Evolutionary conservation across 92 coral and sea anemone genomes (phyloP).

Genomic region (Paramuricea clavata): DNA sequence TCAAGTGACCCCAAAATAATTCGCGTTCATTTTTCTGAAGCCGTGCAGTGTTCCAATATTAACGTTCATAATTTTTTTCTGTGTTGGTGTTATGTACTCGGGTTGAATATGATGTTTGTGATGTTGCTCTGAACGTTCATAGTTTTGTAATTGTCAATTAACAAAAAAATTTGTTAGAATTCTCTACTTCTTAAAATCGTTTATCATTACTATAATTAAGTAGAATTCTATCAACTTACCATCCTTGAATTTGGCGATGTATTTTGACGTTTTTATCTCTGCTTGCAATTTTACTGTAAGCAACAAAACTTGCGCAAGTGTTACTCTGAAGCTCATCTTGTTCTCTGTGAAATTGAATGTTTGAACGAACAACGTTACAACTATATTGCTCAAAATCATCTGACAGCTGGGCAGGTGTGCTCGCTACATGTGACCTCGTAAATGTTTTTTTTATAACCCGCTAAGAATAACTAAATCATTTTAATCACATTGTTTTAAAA

Average conservation of each 20-base stretch:
- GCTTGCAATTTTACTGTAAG: background rate
- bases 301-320: background rate
- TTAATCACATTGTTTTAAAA: too few relatives aligned
- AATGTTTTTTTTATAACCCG: background rate
- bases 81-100: too few relatives aligned
- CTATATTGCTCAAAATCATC: background rate
- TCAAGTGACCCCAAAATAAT: background rate
- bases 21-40: background rate
- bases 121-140: too few relatives aligned
- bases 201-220: background rate
- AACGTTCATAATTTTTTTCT: too few relatives aligned
- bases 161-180: too few relatives aligned
- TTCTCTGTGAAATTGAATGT: background rate
- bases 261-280: background rate
- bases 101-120: too few relatives aligned
- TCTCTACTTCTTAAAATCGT: background rate
- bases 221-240: background rate
- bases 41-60: too few relatives aligned
- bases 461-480: too few relatives aligned
- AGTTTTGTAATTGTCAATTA: too few relatives aligned
- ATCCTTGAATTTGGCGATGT: background rate
- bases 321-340: background rate
- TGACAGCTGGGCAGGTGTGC: background rate
- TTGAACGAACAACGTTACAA: background rate
- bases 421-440: background rate